phyloP scores from a whole-genome alignment of 2,113 vertebrate species.

The Nycticebus coucang region DNA sequence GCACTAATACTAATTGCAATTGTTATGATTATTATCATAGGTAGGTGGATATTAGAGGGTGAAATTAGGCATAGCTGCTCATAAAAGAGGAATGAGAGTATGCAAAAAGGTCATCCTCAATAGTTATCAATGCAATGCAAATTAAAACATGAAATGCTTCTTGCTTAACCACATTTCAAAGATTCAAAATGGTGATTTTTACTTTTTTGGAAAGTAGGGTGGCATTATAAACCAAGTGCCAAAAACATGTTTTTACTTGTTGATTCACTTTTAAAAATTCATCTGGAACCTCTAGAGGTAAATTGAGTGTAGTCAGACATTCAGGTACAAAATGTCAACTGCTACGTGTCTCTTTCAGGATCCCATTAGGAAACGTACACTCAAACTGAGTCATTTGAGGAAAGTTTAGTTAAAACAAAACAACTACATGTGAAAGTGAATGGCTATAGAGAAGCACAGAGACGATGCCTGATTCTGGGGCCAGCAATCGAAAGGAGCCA shows the following conservation, averaged over 20 bases:
- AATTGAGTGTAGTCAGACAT: neutral
- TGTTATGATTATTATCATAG: neutral
- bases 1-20: neutral
- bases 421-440: neutral
- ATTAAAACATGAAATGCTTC: conserved; percentile 5
- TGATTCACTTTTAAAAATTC: neutral
- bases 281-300: neutral
- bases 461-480: neutral
- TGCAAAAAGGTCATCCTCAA: neutral
- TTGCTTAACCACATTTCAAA: neutral
- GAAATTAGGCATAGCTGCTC: neutral
- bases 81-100: conserved; percentile 27
- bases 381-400: neutral
- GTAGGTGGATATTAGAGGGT: neutral
- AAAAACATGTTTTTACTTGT: neutral
- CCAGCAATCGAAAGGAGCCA: rapidly evolving
- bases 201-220: conserved; percentile 1
- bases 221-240: neutral
- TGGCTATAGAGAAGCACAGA: too few species aligned
- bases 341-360: neutral
- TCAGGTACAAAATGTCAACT: neutral
- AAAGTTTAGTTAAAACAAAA: neutral
- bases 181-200: neutral
- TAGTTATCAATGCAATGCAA: neutral
- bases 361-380: neutral